phyloP scores from a whole-genome alignment of 2,797 vertebrate species.

The Esox lucius region DNA sequence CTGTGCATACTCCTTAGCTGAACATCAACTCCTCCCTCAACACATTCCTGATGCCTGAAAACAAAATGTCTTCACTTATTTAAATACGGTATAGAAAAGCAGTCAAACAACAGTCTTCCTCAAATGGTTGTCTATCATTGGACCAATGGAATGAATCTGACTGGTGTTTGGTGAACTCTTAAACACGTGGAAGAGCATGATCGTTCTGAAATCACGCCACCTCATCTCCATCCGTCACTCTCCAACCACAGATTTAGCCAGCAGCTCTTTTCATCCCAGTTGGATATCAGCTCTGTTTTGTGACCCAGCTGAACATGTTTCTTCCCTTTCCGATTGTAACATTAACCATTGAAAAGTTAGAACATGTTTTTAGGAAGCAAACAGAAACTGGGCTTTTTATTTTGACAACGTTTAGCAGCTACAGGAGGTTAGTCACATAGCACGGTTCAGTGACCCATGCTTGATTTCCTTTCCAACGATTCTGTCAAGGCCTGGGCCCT shows the following conservation, averaged over 20 bases:
- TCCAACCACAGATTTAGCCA: background rate
- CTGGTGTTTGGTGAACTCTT: background rate
- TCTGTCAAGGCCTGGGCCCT: too few relatives aligned
- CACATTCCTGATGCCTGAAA: slow-evolving; percentile 11
- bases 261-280: too few relatives aligned
- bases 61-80: slow-evolving; percentile 48
- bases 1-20: slow-evolving; percentile 10
- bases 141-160: background rate
- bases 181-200: background rate
- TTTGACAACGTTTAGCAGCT: too few relatives aligned
- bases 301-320: too few relatives aligned
- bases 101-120: background rate
- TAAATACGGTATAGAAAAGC: slow-evolving; percentile 21
- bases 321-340: too few relatives aligned
- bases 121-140: background rate
- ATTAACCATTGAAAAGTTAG: too few relatives aligned
- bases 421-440: too few relatives aligned
- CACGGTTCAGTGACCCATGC: too few relatives aligned
- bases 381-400: too few relatives aligned
- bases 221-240: background rate
- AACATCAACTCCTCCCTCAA: background rate
- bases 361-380: too few relatives aligned
- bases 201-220: background rate
- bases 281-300: too few relatives aligned
- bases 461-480: too few relatives aligned